A percentile compares a stretch with the other conserved stretches of the same genome.
Conservation (phyloP, 2,888 invertebrate species). For the Hyalella azteca region DNA sequence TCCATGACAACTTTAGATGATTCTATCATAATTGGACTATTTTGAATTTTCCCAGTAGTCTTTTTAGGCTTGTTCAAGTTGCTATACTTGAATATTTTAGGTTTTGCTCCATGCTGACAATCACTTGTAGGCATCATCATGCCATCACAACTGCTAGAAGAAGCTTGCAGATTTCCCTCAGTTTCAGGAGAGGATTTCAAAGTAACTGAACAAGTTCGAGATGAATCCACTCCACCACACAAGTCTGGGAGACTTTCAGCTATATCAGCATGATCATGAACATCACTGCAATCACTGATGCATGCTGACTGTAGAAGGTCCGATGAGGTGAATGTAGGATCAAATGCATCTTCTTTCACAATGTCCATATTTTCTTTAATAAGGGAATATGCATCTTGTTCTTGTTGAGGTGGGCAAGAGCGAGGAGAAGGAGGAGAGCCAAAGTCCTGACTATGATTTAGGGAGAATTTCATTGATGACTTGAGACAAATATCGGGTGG, state of each 20-base stretch:
- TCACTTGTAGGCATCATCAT: neutral
- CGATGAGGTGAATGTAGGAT: neutral
- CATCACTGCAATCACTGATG: neutral
- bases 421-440: neutral
- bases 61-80: neutral
- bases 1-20: neutral
- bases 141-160: neutral
- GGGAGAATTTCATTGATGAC: neutral
- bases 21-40: neutral
- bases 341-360: neutral
- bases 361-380: neutral
- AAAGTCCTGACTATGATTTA: neutral
- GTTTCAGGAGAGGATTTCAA: neutral
- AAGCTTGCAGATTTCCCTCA: neutral
- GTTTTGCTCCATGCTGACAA: conserved; percentile 9
- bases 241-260: neutral
- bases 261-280: neutral
- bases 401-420: neutral
- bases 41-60: neutral
- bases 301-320: conserved; percentile 26
- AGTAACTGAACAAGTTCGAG: neutral
- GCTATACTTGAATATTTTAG: conserved; percentile 14
- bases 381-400: neutral
- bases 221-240: neutral
- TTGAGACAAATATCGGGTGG: conserved; percentile 22